These are phyloP conservation scores for Columba guinea DNA, from an alignment of 2,797 vertebrate species.

Conservation along the genomic window DNA sequence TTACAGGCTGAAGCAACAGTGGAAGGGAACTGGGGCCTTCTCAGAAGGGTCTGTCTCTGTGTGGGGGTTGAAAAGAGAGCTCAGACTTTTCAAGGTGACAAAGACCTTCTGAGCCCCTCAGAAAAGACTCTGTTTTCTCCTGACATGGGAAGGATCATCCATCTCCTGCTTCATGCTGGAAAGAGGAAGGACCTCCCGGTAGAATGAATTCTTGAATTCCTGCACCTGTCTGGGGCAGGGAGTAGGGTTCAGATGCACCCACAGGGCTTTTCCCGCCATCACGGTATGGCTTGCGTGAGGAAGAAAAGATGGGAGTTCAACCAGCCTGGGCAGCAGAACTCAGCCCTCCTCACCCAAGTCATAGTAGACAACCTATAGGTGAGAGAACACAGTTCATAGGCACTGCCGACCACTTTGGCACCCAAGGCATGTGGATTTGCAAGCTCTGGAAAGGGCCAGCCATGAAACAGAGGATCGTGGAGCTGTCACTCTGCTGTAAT, in stretches of 20 bases:
- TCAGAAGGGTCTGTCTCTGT: background rate
- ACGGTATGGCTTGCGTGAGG: rapidly evolving
- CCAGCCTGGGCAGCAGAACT: background rate
- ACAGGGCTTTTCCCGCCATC: background rate
- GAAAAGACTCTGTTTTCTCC: background rate
- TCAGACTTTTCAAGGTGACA: background rate
- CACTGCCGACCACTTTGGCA: background rate
- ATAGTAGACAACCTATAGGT: background rate
- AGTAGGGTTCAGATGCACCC: background rate
- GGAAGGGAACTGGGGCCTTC: background rate
- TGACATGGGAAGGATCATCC: background rate
- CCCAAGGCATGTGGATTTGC: background rate
- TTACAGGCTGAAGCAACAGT: background rate
- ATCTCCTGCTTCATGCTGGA: background rate
- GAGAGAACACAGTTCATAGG: background rate
- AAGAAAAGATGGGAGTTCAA: background rate
- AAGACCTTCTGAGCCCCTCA: background rate
- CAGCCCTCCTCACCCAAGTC: background rate
- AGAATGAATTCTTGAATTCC: background rate
- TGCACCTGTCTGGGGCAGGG: background rate
- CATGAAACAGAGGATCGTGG: background rate
- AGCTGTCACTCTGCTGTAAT: background rate
- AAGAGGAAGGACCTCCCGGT: background rate
- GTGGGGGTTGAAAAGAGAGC: background rate
- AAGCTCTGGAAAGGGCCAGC: background rate